phyloP scores from a whole-genome alignment of 2,113 vertebrate genomes.

The Myotis lucifugus region DNA sequence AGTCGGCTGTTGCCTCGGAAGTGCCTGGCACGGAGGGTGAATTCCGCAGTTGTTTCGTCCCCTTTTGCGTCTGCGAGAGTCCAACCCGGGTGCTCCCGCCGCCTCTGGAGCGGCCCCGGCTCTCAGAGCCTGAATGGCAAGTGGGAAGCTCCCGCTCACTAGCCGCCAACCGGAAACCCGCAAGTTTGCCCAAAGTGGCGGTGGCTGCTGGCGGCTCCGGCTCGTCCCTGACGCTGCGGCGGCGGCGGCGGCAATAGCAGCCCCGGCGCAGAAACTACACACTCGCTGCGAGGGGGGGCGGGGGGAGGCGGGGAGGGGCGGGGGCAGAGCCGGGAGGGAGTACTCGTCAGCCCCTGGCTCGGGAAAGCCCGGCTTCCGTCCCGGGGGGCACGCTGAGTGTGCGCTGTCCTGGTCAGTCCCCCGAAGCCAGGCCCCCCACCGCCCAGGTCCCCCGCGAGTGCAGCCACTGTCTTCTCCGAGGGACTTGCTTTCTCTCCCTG shows the following conservation, averaged over 20 bases:
- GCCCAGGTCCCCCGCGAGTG: background rate
- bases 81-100: constrained; percentile 76
- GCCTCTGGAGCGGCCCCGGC: constrained; percentile 71
- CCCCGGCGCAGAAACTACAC: constrained; percentile 77
- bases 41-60: constrained; percentile 85
- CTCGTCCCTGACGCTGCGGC: constrained; percentile 72
- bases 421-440: background rate
- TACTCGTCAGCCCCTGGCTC: constrained; percentile 74
- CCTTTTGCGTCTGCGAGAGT: constrained; percentile 64
- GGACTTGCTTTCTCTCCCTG: constrained; percentile 37
- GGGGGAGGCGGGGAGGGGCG: constrained; percentile 37
- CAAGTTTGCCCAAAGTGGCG: constrained; percentile 86
- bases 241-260: background rate
- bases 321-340: constrained; percentile 48
- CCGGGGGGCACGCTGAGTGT: background rate
- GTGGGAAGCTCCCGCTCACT: constrained; percentile 75
- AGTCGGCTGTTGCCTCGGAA: constrained; percentile 82
- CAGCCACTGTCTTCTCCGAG: background rate
- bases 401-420: constrained; percentile 34
- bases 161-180: constrained; percentile 63
- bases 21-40: constrained; percentile 82
- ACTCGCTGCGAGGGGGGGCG: constrained; percentile 48
- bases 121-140: constrained; percentile 77
- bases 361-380: constrained; percentile 72
- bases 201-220: constrained; percentile 77